Percentiles rank a stretch among this genome's conserved stretches.
These are phyloP conservation scores for Bubo bubo DNA, from an alignment of 2,113 vertebrate species.

Conservation along the genomic window DNA sequence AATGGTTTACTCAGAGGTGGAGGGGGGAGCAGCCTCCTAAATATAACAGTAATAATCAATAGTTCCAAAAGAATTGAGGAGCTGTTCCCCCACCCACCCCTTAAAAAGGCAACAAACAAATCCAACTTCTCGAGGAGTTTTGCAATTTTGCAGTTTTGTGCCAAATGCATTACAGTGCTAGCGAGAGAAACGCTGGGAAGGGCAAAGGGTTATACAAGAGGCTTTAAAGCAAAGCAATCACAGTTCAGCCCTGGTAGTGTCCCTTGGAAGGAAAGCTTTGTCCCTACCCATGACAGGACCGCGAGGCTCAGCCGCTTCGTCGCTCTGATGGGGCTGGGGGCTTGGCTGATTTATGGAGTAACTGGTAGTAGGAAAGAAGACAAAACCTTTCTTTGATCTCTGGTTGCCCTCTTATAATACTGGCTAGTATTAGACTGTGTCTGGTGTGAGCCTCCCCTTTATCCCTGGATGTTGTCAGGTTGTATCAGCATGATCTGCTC, in stretches of 20 bases:
- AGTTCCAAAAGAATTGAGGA: not conserved
- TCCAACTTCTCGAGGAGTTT: constrained; percentile 32
- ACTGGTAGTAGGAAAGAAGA: not conserved
- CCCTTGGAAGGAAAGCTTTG: not conserved
- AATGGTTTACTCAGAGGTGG: not conserved
- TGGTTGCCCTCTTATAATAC: constrained; percentile 43
- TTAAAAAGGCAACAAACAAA: not conserved
- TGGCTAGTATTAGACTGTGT: not conserved
- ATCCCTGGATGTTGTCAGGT: constrained; percentile 67
- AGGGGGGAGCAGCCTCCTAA: not conserved
- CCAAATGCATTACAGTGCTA: constrained; percentile 23
- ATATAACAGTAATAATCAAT: not conserved
- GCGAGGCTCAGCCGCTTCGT: accelerated
- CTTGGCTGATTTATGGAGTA: not conserved
- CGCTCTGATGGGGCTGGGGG: accelerated
- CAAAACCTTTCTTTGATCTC: constrained; percentile 35
- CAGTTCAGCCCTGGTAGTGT: not conserved
- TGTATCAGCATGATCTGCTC: constrained; percentile 68
- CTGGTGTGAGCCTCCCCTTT: constrained; percentile 55
- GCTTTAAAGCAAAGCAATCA: not conserved
- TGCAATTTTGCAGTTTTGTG: not conserved
- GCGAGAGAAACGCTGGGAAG: not conserved
- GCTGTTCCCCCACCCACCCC: not conserved
- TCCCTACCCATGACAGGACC: not conserved
- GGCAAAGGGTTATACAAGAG: constrained; percentile 25